A percentile compares a stretch with the other conserved stretches of the same genome.
These are phyloP conservation scores for Albula glossodonta DNA, from an alignment of 2,113 vertebrate species.

Conservation along the genomic window DNA sequence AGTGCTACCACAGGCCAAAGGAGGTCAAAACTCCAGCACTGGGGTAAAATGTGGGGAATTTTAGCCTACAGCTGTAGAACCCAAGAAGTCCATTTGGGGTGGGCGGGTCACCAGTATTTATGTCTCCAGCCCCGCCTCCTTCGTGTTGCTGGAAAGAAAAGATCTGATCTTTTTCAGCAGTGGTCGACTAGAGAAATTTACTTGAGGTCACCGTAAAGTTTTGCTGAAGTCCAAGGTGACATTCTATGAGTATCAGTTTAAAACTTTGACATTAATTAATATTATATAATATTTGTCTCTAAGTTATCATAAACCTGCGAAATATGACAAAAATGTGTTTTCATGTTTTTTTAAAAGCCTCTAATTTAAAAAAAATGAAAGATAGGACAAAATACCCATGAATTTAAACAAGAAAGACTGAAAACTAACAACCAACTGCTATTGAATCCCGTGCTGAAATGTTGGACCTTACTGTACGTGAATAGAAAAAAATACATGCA, in stretches of 20 bases:
- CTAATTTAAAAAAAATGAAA: too few species aligned
- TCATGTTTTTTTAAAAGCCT: too few species aligned
- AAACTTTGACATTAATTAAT: too few species aligned
- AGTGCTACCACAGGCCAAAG: not conserved
- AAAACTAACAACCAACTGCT: too few species aligned
- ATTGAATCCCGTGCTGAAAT: not conserved
- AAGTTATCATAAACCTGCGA: too few species aligned
- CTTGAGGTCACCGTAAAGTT: not conserved
- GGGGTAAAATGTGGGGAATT: constrained; percentile 12
- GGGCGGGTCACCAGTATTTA: not conserved
- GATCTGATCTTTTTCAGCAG: not conserved
- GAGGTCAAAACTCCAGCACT: not conserved
- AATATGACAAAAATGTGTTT: too few species aligned
- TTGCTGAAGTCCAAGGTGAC: not conserved
- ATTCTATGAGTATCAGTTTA: too few species aligned
- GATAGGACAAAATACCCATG: too few species aligned
- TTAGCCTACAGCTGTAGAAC: not conserved
- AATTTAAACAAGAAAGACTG: too few species aligned
- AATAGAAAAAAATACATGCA: not conserved
- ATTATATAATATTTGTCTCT: too few species aligned
- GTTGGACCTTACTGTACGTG: too few species aligned
- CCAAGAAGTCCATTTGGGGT: not conserved
- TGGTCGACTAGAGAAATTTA: not conserved
- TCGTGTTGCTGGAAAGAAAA: not conserved
- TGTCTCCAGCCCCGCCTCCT: not conserved